phyloP scores from a whole-genome alignment of 1,140 invertebrate genomes.

The Rhagoletis zephyria region DNA sequence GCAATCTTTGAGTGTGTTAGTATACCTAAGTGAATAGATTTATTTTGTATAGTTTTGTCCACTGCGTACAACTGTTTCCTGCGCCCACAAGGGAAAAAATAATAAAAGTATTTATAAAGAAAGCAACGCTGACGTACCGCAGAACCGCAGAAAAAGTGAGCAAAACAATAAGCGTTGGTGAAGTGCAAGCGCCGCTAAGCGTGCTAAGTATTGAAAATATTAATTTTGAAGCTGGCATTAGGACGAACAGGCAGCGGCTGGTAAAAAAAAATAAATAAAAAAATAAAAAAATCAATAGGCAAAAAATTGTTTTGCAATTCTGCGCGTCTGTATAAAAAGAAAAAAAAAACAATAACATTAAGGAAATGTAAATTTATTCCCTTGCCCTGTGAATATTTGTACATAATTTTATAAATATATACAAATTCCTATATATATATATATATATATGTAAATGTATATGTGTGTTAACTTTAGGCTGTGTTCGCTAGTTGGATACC shows the following conservation, averaged over 20 bases:
- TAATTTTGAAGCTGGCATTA: background rate
- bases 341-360: background rate
- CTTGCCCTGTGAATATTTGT: slow-evolving; percentile 37
- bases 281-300: background rate
- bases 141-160: no score
- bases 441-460: slow-evolving; percentile 62
- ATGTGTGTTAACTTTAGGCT: slow-evolving; percentile 80
- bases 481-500: slow-evolving; percentile 99
- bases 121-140: no score
- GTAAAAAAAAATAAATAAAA: background rate
- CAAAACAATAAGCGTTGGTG: no score
- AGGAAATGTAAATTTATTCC: background rate
- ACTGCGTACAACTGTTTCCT: background rate
- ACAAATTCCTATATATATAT: slow-evolving; percentile 14
- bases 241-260: no score
- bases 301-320: background rate
- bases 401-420: slow-evolving; percentile 39
- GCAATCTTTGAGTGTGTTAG: slow-evolving; percentile 16
- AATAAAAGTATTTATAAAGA: no score
- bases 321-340: background rate
- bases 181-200: background rate
- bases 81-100: background rate
- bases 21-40: background rate
- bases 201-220: background rate
- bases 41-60: background rate